phyloP scores from a whole-genome alignment of 2,113 vertebrate species.

The Alexandromys fortis region DNA sequence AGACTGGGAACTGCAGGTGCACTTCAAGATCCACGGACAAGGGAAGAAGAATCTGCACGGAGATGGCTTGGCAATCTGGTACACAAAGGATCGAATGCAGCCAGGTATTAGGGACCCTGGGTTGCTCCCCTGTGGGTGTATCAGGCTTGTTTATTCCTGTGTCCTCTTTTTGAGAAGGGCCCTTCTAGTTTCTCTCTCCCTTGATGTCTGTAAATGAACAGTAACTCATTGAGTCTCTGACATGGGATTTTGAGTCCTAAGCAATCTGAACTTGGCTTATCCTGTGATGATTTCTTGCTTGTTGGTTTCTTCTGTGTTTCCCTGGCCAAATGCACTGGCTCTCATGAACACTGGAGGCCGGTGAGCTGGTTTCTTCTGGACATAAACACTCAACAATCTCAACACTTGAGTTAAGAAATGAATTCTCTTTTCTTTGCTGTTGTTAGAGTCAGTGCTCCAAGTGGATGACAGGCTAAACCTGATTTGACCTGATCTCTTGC shows the following conservation, averaged over 20 bases:
- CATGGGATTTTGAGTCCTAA: slow-evolving; percentile 31
- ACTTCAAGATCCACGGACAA: slow-evolving; percentile 96
- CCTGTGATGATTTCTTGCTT: not conserved
- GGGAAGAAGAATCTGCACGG: slow-evolving; percentile 99
- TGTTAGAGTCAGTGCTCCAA: not conserved
- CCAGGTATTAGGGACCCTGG: slow-evolving; percentile 85
- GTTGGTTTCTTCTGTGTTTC: slow-evolving; percentile 44
- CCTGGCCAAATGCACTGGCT: not conserved
- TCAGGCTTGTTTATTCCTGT: not conserved
- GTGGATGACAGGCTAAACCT: slow-evolving; percentile 14
- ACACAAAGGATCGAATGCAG: slow-evolving; percentile 96
- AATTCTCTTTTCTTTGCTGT: slow-evolving; percentile 33
- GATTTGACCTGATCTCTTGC: slow-evolving; percentile 64
- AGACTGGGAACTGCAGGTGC: slow-evolving; percentile 98
- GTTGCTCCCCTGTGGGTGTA: not conserved
- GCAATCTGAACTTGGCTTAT: slow-evolving; percentile 45
- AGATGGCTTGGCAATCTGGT: slow-evolving; percentile 96
- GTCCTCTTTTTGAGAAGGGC: slow-evolving; percentile 1
- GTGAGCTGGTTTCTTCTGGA: slow-evolving; percentile 39
- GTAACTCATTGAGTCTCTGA: not conserved
- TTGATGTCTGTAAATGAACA: slow-evolving; percentile 28
- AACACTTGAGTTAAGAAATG: slow-evolving; percentile 36
- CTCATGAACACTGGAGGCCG: not conserved
- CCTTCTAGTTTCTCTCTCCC: not conserved
- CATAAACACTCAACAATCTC: not conserved